Evolutionary conservation across 2,113 vertebrate species (phyloP).

Genomic region (Oenanthe melanoleuca): DNA sequence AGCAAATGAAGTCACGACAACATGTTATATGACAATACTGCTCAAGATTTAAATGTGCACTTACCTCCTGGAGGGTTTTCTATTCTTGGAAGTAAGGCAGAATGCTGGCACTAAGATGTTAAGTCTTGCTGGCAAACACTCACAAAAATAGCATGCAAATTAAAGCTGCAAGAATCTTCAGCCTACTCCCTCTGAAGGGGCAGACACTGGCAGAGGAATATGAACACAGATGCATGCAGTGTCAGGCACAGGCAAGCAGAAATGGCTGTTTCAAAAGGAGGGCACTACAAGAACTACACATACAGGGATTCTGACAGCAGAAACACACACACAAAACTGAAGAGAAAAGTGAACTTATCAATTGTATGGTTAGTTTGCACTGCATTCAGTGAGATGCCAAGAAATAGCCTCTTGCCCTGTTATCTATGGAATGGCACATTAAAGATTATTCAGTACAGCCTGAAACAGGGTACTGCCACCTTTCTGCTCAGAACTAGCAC

Average conservation of each 20-base stretch:
- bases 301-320: neutral
- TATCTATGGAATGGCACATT: neutral
- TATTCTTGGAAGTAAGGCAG: neutral
- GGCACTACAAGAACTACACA: neutral
- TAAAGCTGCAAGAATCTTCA: conserved; percentile 37
- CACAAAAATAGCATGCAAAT: conserved; percentile 28
- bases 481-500: neutral
- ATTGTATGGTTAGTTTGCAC: neutral
- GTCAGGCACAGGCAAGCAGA: conserved; percentile 22
- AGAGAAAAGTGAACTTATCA: neutral
- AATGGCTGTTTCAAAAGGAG: neutral
- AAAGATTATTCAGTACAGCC: neutral
- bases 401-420: neutral
- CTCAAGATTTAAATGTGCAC: neutral
- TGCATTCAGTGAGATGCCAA: neutral
- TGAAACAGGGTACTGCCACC: neutral
- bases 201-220: neutral
- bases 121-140: conserved; percentile 32
- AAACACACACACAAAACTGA: neutral
- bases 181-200: neutral
- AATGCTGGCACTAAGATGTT: neutral
- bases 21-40: neutral
- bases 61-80: conserved; percentile 1
- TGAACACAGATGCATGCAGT: conserved; percentile 1
- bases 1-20: conserved; percentile 28